These are phyloP conservation scores for Gobio gobio DNA, from an alignment of 2,113 vertebrate genomes.

Conservation along the genomic window DNA sequence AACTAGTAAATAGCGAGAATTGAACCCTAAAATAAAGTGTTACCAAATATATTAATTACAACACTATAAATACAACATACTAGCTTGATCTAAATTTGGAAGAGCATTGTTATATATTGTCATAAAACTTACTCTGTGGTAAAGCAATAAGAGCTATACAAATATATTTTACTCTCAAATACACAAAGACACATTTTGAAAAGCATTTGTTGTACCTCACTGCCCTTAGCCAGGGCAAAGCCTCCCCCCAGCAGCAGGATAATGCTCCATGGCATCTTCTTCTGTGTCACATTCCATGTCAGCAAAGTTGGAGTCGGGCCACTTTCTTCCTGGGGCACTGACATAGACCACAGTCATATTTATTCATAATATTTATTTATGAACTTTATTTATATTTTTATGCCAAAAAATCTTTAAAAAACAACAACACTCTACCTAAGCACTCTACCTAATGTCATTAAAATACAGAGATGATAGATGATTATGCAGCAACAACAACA, in stretches of 20 bases:
- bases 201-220: slow-evolving; percentile 75
- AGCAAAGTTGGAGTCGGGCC: slow-evolving; percentile 75
- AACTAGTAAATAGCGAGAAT: too few relatives aligned
- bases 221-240: slow-evolving; percentile 93
- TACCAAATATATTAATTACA: too few relatives aligned
- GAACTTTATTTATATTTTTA: neutral
- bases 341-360: neutral
- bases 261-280: slow-evolving; percentile 92
- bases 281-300: slow-evolving; percentile 88
- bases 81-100: neutral
- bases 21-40: too few relatives aligned
- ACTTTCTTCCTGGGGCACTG: slow-evolving; percentile 59
- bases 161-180: neutral
- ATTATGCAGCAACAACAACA: too few relatives aligned
- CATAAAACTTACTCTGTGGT: neutral
- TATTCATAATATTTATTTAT: neutral
- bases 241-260: slow-evolving; percentile 94
- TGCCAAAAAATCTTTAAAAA: neutral
- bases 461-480: too few relatives aligned
- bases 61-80: neutral
- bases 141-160: neutral
- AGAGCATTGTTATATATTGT: neutral
- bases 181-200: neutral
- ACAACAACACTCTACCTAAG: neutral
- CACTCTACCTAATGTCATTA: too few relatives aligned